A percentile compares a stretch with the other conserved stretches of the same genome.
Conservation (phyloP, 2,888 invertebrate genomes). For the Lissonota sp. region DNA sequence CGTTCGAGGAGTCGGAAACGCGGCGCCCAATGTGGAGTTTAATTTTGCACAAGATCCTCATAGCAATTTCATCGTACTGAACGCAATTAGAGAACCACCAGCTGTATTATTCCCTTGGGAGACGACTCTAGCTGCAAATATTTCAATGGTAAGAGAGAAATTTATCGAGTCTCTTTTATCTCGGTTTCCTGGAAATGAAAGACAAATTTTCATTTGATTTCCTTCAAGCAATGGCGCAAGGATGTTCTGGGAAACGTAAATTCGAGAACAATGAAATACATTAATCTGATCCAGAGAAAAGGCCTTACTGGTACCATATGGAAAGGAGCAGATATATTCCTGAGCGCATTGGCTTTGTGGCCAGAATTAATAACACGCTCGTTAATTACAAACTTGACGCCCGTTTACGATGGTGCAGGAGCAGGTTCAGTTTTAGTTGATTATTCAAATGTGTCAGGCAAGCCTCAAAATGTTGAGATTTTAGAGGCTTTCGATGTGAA, state of each 20-base stretch:
- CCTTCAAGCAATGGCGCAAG: slow-evolving; percentile 85
- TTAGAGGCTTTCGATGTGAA: slow-evolving; percentile 50
- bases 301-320: slow-evolving; percentile 59
- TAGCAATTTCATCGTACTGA: slow-evolving; percentile 85
- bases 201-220: too few species aligned
- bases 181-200: too few species aligned
- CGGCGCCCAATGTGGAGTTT: slow-evolving; percentile 84
- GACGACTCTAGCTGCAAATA: slow-evolving; percentile 67
- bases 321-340: slow-evolving; percentile 71
- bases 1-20: slow-evolving; percentile 79
- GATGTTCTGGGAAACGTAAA: slow-evolving; percentile 82
- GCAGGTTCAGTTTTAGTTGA: slow-evolving; percentile 74
- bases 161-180: slow-evolving; percentile 19
- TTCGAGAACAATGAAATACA: slow-evolving; percentile 82
- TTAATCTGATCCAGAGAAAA: slow-evolving; percentile 84
- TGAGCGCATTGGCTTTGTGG: slow-evolving; percentile 71
- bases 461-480: slow-evolving; percentile 52
- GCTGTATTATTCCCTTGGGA: slow-evolving; percentile 85
- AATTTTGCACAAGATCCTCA: slow-evolving; percentile 87
- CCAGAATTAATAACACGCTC: slow-evolving; percentile 67
- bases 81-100: slow-evolving; percentile 77
- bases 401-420: slow-evolving; percentile 72
- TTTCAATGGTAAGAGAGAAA: slow-evolving; percentile 72
- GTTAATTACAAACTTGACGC: slow-evolving; percentile 66
- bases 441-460: slow-evolving; percentile 63